Conservation (phyloP, 1,140 invertebrate genomes). For the Procambarus clarkii region DNA sequence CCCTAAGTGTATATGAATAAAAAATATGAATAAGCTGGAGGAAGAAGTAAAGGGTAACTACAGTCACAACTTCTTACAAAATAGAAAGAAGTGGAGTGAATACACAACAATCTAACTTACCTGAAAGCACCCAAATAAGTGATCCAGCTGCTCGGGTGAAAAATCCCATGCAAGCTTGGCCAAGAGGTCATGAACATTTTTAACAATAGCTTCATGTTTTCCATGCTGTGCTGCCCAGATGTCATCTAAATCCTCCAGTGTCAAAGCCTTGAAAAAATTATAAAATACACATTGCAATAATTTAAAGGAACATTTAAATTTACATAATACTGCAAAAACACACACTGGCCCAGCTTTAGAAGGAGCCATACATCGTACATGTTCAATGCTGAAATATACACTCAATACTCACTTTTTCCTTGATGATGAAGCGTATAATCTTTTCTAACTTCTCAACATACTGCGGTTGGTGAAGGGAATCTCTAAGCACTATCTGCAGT, state of each 20-base stretch:
- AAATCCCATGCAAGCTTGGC: constrained; percentile 99
- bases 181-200: constrained; percentile 96
- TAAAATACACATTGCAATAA: not conserved
- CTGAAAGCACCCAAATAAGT: constrained; percentile 98
- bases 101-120: constrained; percentile 76
- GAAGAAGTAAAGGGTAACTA: too few species aligned
- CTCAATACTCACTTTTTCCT: constrained; percentile 67
- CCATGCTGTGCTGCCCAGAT: constrained; percentile 97
- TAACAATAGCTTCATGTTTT: constrained; percentile 96
- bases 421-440: constrained; percentile 79
- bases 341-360: too few species aligned
- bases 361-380: too few species aligned
- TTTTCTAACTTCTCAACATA: constrained; percentile 99
- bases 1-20: too few species aligned
- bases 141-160: constrained; percentile 96
- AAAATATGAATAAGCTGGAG: too few species aligned
- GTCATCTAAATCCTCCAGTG: constrained; percentile 92
- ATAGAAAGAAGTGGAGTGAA: too few species aligned
- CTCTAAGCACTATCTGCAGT: constrained; percentile 94
- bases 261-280: constrained; percentile 85
- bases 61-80: too few species aligned
- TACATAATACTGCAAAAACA: too few species aligned
- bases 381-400: not conserved
- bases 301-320: too few species aligned
- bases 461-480: constrained; percentile 97